Conservation (phyloP, 2,113 vertebrate species). For the Etheostoma cragini region DNA sequence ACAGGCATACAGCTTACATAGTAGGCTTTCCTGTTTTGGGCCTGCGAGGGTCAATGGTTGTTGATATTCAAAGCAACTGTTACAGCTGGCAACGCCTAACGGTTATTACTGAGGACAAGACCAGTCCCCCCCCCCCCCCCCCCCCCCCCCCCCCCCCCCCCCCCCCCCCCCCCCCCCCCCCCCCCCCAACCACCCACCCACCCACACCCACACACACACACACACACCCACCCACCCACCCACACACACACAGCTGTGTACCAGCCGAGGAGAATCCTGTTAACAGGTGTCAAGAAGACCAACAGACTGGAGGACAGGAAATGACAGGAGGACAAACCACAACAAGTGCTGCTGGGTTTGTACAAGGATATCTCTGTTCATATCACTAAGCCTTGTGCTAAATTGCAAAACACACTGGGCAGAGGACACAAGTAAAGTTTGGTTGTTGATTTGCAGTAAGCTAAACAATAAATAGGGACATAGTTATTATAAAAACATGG, state of each 20-base stretch:
- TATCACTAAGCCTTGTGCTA: constrained; percentile 1
- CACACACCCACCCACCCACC: not conserved
- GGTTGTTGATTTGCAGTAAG: not conserved
- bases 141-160: too few species aligned
- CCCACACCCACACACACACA: constrained; percentile 14
- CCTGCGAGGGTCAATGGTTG: constrained; percentile 57
- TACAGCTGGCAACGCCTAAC: constrained; percentile 63
- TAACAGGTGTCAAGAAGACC: constrained; percentile 25
- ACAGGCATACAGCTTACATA: not conserved
- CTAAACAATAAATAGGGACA: not conserved
- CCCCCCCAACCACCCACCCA: not conserved
- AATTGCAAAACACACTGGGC: not conserved
- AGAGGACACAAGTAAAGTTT: not conserved
- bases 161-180: too few species aligned
- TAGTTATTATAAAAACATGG: not conserved
- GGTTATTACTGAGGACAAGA: constrained; percentile 40
- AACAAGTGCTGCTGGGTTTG: constrained; percentile 57
- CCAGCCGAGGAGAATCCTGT: constrained; percentile 24
- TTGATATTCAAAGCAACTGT: constrained; percentile 71
- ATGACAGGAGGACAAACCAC: constrained; percentile 43
- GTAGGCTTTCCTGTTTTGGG: constrained; percentile 8
- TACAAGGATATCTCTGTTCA: constrained; percentile 52
- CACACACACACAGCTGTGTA: constrained; percentile 59
- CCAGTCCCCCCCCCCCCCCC: too few species aligned
- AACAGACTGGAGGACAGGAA: constrained; percentile 46